Percentiles rank a stretch among this genome's conserved stretches.
phyloP scores from a whole-genome alignment of 1,140 invertebrate genomes.

The Reticulitermes speratus region DNA sequence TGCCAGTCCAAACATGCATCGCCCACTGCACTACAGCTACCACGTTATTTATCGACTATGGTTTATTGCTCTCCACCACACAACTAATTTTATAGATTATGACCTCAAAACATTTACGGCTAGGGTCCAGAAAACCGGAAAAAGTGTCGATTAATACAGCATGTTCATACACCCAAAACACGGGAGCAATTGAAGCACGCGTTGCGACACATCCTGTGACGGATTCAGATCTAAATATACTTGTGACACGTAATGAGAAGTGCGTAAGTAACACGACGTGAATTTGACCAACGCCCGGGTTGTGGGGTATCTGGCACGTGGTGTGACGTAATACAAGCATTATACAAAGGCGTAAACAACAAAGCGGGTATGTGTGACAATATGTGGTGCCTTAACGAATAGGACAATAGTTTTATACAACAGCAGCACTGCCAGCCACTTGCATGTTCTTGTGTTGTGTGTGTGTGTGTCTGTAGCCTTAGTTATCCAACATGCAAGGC shows the following conservation, averaged over 20 bases:
- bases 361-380: no score
- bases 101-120: not conserved
- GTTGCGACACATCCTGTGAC: not conserved
- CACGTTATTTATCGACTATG: not conserved
- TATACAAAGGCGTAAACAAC: no score
- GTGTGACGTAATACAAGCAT: no score
- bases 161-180: not conserved
- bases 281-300: no score
- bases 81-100: not conserved
- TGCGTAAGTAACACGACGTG: not conserved
- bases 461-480: no score
- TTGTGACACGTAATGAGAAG: not conserved
- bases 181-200: not conserved
- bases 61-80: not conserved
- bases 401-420: no score
- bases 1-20: no score
- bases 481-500: no score
- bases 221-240: not conserved
- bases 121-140: not conserved
- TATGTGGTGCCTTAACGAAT: no score
- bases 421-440: no score
- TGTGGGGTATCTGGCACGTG: no score
- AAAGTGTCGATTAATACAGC: not conserved
- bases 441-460: no score
- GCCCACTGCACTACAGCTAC: not conserved